These are phyloP conservation scores for Tauraco erythrolophus DNA, from an alignment of 2,113 vertebrate genomes.

Conservation along the genomic window DNA sequence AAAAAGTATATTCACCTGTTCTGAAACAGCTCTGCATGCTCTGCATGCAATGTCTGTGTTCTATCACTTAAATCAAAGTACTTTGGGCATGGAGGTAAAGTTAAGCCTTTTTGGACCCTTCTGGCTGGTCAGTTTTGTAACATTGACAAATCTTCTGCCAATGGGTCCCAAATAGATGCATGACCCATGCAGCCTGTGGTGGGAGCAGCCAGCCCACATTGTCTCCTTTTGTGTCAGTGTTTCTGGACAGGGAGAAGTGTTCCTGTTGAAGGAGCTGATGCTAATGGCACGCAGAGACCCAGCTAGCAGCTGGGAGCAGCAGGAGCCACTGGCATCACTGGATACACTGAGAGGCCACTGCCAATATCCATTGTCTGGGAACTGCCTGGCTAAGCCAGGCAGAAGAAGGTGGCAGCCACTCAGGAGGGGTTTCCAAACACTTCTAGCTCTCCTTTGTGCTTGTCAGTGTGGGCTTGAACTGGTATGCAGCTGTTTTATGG, in stretches of 20 bases:
- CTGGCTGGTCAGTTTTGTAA: background rate
- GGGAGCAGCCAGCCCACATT: background rate
- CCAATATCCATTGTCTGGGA: background rate
- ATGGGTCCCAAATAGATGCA: accelerated
- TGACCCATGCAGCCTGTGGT: background rate
- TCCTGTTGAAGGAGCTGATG: background rate
- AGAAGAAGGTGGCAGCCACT: background rate
- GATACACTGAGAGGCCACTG: too few relatives aligned
- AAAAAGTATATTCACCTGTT: conserved; percentile 56
- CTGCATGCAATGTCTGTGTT: background rate
- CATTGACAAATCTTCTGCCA: background rate
- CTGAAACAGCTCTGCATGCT: background rate
- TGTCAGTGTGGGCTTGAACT: background rate
- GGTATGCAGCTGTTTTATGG: background rate
- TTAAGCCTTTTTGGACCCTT: background rate
- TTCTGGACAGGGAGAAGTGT: background rate
- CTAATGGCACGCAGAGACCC: accelerated
- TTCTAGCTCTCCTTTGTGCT: background rate
- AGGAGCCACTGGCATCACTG: background rate
- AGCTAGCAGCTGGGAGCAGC: background rate
- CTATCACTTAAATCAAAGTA: background rate
- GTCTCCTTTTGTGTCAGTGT: background rate
- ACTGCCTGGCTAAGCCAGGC: background rate
- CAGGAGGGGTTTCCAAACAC: background rate
- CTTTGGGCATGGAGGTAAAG: background rate